Evolutionary conservation across 2,113 vertebrate genomes (phyloP).

Genomic region (Struthidea cinerea): DNA sequence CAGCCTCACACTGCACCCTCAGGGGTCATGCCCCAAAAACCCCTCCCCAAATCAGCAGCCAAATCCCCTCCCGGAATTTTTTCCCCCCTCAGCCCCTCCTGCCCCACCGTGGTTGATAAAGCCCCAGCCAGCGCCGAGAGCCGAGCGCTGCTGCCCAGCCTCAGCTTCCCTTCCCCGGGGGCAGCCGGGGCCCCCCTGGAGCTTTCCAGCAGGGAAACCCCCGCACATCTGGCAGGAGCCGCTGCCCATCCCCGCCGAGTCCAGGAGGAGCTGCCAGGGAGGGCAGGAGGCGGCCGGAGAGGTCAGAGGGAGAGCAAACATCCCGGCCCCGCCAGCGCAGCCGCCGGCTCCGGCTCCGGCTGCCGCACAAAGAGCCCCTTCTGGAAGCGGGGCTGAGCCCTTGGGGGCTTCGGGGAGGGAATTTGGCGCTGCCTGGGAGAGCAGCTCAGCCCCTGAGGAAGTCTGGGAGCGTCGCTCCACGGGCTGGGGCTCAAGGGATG

Average conservation of each 20-base stretch:
- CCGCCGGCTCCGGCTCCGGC: background rate
- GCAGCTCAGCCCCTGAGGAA: background rate
- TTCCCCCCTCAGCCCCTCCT: fast-evolving
- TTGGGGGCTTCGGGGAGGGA: background rate
- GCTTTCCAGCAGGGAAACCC: background rate
- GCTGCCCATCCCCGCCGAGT: background rate
- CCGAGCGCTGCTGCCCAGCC: background rate
- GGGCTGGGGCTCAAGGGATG: background rate
- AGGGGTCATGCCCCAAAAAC: background rate
- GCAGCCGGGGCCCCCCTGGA: fast-evolving
- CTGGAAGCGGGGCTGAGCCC: background rate
- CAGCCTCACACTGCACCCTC: background rate
- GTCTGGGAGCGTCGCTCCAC: background rate
- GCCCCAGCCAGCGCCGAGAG: fast-evolving
- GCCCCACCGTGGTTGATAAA: fast-evolving
- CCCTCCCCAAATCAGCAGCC: background rate
- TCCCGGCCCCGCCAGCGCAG: background rate
- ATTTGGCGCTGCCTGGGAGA: background rate
- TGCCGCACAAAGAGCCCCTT: background rate
- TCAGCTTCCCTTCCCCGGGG: background rate
- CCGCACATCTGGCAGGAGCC: background rate
- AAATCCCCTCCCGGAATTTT: background rate
- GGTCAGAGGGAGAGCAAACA: background rate
- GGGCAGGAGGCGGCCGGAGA: background rate
- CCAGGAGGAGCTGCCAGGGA: background rate